Base-by-base conservation (phyloP, 2,888 invertebrate genomes). In the Aspidapion aeneum region DNA sequence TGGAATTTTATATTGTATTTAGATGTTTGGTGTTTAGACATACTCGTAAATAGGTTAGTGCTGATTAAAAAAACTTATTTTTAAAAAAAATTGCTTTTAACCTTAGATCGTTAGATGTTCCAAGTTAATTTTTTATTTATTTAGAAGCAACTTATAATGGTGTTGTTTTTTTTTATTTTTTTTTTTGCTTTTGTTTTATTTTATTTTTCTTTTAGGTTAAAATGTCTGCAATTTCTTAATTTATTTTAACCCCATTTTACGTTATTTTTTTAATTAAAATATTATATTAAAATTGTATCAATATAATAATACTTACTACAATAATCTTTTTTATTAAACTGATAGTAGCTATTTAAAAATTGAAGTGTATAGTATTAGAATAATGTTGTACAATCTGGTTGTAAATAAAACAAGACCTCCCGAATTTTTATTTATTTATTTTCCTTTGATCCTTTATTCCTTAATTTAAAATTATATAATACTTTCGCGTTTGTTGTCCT, bases 301-400 rank as follows among this genome's bases (percentile, higher is more conserved):
- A 70, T 67, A 71, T 73, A 68, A 75, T 74, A 77, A 35, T 75
- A 77, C 74, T 74, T 77, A 76, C 72, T 74, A 76, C 74, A 77
- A 76, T 77, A 76, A 77, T 75, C 65, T 75, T 78, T 78, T 78
- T 79, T 77, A 77, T 77, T 76, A 77, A 76, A 75, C 73, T 77
- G 74, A 75, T 76, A 75, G 76, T 76, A 78, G 76, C 74, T 76
- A 77, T 78, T 78, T 72, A 72, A 75, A n/a, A 74, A 75, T 77
- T 69, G 74, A 77, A 78, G 75, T 80, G 79, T 79, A 80, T 79
- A 80, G 79, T 79, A 79, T 78, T 76, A 77, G 76, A 75, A 74
- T 77, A 78, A 77, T 77, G 75, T 72, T 78, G 78, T 79, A 79
- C 76, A 78, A 79, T 78, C 78, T 78, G 74, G 79, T 78, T 80